Conservation (phyloP, 2,797 vertebrate species). For the Channa striata region DNA sequence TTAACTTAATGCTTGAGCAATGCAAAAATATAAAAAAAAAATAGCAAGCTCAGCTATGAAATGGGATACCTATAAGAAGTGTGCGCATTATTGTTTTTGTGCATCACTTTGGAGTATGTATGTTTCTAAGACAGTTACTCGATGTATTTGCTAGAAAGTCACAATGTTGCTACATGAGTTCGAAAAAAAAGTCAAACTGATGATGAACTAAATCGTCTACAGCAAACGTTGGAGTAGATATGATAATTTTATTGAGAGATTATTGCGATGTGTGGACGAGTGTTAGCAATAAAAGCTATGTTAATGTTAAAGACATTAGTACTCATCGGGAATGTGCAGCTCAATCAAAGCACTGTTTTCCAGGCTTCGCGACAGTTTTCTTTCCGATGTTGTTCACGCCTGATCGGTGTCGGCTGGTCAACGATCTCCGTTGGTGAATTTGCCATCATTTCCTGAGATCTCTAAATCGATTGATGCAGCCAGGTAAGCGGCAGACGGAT, state of each 20-base stretch:
- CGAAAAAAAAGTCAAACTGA: neutral
- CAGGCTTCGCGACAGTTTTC: conserved; percentile 2
- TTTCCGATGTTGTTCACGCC: neutral
- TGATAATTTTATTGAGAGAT: neutral
- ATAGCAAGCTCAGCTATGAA: too few relatives aligned
- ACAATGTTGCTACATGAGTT: neutral
- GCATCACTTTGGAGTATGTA: neutral
- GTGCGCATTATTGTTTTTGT: neutral
- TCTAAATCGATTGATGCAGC: conserved; percentile 40
- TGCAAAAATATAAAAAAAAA: neutral
- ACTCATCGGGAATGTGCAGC: neutral
- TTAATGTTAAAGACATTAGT: too few relatives aligned
- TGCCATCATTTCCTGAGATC: conserved; percentile 7
- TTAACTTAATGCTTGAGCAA: neutral
- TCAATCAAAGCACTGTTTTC: neutral
- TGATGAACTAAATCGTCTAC: conserved; percentile 27
- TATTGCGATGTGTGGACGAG: too few relatives aligned
- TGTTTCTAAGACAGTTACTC: neutral
- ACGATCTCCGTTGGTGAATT: conserved; percentile 15
- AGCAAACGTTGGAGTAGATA: conserved; percentile 24
- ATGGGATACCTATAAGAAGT: neutral
- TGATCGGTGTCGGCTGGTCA: neutral
- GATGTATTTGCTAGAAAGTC: neutral
- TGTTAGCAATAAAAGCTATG: neutral
- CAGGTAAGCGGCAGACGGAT: conserved; percentile 55